Base-by-base conservation (phyloP, 2,113 vertebrate species). In the Salminus brasiliensis region DNA sequence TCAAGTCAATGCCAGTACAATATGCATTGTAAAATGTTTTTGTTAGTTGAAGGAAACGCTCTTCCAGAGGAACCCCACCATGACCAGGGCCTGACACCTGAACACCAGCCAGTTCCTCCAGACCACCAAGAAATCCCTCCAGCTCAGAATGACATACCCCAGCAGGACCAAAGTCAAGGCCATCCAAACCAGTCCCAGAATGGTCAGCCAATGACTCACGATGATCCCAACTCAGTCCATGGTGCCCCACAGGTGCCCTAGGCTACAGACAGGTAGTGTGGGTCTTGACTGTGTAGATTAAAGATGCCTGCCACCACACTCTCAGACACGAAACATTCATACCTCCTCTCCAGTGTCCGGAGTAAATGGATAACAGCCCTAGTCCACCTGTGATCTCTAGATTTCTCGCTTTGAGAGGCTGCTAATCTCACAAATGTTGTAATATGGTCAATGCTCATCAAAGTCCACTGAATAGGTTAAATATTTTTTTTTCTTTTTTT, bases 31-130 rank as follows among this genome's bases (percentile, higher is more conserved):
- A 60, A 71, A 47, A 67, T 27, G 21, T 36, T 45, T 3, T 9
- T 29, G 29, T 29, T 29, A 92, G 89, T 89, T 27, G 88, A 91
- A 83, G 92, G 88, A 49, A 91, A 92, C 4, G 79, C 74, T 3
- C 4, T 91, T n/a, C 88, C 90, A 74, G 88, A 88, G 60, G 5
- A 65, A 0, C 74, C 83, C 13, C 83, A 7, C 23, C 10, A 76
- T 6, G 73, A 89, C 18, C 59, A 83, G 53, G 84, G 85, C 68
- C 27, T 83, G 4, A 85, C 86, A n/a, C 47, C 5, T 11, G 85
- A 87, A 39, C 84, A 87, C 66, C 83, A 83, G 15, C 81, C 69
- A 5, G 81, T 78, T 23, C 67, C 32, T 16, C 85, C 86, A 57
- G 89, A 36, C 0, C 88, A 91, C 53, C 70, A 89, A 0, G 29